phyloP scores from a whole-genome alignment of 2,113 vertebrate genomes.

The Microtus richardsoni region DNA sequence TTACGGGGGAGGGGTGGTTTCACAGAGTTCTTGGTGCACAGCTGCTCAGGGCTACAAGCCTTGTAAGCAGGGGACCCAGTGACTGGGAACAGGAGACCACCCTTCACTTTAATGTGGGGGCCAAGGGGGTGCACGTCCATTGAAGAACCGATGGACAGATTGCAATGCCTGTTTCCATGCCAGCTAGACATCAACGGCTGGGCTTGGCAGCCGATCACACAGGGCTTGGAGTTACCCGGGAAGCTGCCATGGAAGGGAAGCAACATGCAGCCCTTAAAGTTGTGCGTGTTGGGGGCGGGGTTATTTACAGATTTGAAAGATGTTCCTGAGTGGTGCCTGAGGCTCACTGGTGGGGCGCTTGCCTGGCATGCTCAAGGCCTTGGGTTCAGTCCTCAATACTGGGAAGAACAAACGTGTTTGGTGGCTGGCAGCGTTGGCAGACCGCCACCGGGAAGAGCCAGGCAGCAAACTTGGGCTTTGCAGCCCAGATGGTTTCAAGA shows the following conservation, averaged over 20 bases:
- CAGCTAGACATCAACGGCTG: not conserved
- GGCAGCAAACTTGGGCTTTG: not conserved
- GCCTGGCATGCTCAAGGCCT: not conserved
- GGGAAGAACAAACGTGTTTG: not conserved
- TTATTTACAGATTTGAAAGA: not conserved
- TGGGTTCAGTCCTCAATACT: not conserved
- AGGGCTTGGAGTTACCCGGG: not conserved
- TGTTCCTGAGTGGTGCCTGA: not conserved
- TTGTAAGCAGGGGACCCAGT: not conserved
- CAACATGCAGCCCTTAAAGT: too few species aligned
- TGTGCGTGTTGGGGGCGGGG: not conserved
- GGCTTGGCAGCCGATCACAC: not conserved
- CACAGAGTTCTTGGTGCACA: not conserved
- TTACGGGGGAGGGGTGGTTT: not conserved
- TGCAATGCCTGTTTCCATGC: not conserved
- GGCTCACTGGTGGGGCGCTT: not conserved
- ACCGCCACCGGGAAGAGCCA: not conserved
- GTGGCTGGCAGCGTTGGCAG: not conserved
- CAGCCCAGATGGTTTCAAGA: not conserved
- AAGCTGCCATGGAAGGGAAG: not conserved
- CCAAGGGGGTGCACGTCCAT: not conserved
- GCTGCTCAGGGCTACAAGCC: slow-evolving; percentile 20
- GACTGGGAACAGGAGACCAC: not conserved
- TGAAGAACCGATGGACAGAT: not conserved
- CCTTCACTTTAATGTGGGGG: accelerated